These are phyloP conservation scores for Drosophila paulistorum DNA, from an alignment of 1,140 invertebrate species.

Conservation along the genomic window DNA sequence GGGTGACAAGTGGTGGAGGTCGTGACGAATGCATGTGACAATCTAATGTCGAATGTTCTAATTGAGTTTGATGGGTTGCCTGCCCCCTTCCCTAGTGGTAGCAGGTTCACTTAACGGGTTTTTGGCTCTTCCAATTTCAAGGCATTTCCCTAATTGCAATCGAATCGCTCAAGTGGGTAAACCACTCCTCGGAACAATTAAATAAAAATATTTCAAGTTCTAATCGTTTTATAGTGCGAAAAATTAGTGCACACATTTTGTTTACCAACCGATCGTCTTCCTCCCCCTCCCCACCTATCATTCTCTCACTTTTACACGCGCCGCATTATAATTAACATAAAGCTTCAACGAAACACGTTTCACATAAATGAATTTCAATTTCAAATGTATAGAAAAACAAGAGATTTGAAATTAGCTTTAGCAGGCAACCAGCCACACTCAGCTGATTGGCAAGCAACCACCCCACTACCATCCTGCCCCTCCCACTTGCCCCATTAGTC, in stretches of 20 bases:
- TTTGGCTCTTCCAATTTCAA: conserved; percentile 5
- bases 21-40: conserved; percentile 30
- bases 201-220: no score
- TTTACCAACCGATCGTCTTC: no score
- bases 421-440: not conserved
- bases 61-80: conserved; percentile 54
- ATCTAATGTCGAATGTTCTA: conserved; percentile 49
- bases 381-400: conserved; percentile 34
- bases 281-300: no score
- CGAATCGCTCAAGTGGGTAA: no score
- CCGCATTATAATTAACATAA: conserved; percentile 66
- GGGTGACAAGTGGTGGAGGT: conserved; percentile 16
- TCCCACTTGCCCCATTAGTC: not conserved
- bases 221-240: no score
- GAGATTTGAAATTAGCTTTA: conserved; percentile 18
- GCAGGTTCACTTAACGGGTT: conserved; percentile 23
- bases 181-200: no score
- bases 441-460: not conserved
- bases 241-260: no score
- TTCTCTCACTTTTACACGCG: conserved; percentile 34
- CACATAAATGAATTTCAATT: conserved; percentile 71
- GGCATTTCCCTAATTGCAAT: no score
- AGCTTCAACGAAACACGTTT: conserved; percentile 66
- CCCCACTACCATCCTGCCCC: not conserved
- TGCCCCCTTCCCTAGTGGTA: not conserved